Conservation (phyloP, 2,888 invertebrate genomes). For the Parnassius apollo region DNA sequence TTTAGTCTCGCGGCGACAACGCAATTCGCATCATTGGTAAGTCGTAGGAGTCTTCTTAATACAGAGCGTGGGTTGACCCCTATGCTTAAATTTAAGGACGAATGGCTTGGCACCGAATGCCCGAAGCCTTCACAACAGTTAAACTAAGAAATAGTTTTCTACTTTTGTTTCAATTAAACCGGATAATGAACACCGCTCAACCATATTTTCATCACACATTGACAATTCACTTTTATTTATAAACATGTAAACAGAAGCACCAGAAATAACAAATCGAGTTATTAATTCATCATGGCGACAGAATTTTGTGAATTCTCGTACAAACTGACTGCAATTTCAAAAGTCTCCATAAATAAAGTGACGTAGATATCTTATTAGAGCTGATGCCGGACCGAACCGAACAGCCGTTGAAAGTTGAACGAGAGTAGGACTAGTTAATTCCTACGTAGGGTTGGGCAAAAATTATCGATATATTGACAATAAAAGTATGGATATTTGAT, state of each 20-base stretch:
- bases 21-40: slow-evolving; percentile 46
- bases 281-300: slow-evolving; percentile 43
- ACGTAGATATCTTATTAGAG: slow-evolving; percentile 62
- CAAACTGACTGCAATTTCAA: slow-evolving; percentile 49
- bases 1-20: slow-evolving; percentile 41
- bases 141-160: slow-evolving; percentile 43
- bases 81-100: slow-evolving; percentile 68
- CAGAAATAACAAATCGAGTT: slow-evolving; percentile 57
- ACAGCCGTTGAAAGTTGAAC: slow-evolving; percentile 45
- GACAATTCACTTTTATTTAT: slow-evolving; percentile 39
- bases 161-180: slow-evolving; percentile 46
- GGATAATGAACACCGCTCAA: slow-evolving; percentile 46
- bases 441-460: slow-evolving; percentile 23
- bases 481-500: slow-evolving; percentile 51
- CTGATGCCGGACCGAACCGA: slow-evolving; percentile 28
- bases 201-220: slow-evolving; percentile 40
- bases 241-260: slow-evolving; percentile 69
- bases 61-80: slow-evolving; percentile 69
- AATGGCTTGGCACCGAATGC: slow-evolving; percentile 46
- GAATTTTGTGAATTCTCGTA: slow-evolving; percentile 57
- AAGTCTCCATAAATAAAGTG: slow-evolving; percentile 50
- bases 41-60: slow-evolving; percentile 74
- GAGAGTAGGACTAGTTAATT: no score
- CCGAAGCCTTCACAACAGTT: slow-evolving; percentile 46
- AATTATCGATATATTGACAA: slow-evolving; percentile 16